Base-by-base conservation (phyloP, 2,797 vertebrate genomes). In the Oreortyx pictus region DNA sequence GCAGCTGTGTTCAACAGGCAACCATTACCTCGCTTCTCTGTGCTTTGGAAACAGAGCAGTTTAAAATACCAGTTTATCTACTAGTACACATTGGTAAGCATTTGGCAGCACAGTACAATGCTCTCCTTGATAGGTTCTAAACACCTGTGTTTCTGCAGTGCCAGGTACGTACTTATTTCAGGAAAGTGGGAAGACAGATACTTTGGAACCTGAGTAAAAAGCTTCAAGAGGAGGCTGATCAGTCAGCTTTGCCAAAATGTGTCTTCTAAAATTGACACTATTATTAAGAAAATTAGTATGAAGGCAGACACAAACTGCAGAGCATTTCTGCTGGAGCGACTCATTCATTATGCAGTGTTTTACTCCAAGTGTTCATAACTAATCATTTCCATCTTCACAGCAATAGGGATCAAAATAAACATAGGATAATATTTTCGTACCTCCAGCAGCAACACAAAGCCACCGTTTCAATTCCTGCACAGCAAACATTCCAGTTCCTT, bases 271-370 rank as follows among this genome's bases (percentile, higher is more conserved):
- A 81, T 10, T 86, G 79, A 73, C 67, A 64, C 49, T 72, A 54
- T 89, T 92, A 91, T 93, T 88, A 79, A 61, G 70, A 86, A 91
- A 89, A 93, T 89, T 64, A 88, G 14, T 76, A 70, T 25, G 87
- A 92, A 79, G 59, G 29, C 85, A 84, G 67, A n/a, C 47, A 86
- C 56, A 88, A 94, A 60, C 23, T 29, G 66, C 31, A 14, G 18
- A 84, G 52, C 3, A 1, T 79, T 88, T 86, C 23, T 84, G 71
- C 41, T 85, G 44, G 16, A 88, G 44, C 49, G 90, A 76, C 20
- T 78, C 67, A 82, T 78, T 56, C 64, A 83, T 75, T 56, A 92
- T 70, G 77, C 31, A 46, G 20, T 83, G 44, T 83, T 90, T 91
- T 91, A 72, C 44, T 27, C 18, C 41, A 52, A 78, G 77, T 6